Evolutionary conservation across 1,140 invertebrate genomes (phyloP), one percentile per base, ranked within the genome.

Genomic region (Drosophila baimaii): DNA sequence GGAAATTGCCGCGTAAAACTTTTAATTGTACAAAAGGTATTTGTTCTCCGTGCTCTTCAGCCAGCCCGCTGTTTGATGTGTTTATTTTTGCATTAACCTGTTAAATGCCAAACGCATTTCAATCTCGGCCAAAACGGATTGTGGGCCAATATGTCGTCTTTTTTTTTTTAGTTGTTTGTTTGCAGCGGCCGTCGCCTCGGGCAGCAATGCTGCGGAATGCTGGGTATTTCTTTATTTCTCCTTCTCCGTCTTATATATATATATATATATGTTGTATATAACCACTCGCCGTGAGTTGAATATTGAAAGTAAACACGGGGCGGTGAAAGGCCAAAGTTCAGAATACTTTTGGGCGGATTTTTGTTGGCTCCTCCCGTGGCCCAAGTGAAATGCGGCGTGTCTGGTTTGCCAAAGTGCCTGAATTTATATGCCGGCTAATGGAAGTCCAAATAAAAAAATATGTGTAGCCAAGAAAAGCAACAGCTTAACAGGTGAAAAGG

Each of bases 51-150:
- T n/a, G 46, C 35, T 33, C 37, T 41, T 25, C 43, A 8, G 29
- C 31, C 39, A 39, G 51, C 47, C 31, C 37, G 56, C 37, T 77
- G 81, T 77, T 83, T 79, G 62, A 79, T 79, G 62, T 83, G 75
- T 89, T 88, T 80, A 79, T 77, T 85, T 81, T 85, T 78, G 73
- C 74, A 82, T 74, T 74, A 65, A 56, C 70, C 79, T 64, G 46
- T 39, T 43, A 86, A 86, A 86, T 86, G 83, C 76, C 83, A 88
- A 88, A 82, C 79, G 83, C 75, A 86, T 81, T 82, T 77, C 64
- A 77, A 64, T 76, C 72, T 66, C 73, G 62, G 61, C 72, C 59
- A 76, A 54, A 54, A 19, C 59, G 21, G 46, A 65, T 84, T 84
- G 81, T 85, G 77, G 81, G 81, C 66, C 81, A 85, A 85, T 85